phyloP scores from a whole-genome alignment of 2,888 invertebrate genomes.

The Microctonus aethiopoides region DNA sequence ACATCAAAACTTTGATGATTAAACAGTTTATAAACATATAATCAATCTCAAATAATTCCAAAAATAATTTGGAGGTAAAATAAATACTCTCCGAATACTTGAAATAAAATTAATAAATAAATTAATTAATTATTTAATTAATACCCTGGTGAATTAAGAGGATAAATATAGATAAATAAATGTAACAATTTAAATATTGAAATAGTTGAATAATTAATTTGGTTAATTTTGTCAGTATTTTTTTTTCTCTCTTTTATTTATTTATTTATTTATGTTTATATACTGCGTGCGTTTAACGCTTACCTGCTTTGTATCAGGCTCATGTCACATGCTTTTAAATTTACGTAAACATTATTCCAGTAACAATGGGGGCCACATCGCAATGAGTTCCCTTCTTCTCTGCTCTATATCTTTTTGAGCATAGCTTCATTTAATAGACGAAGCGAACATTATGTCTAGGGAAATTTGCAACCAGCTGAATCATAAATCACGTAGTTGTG shows the following conservation, averaged over 20 bases:
- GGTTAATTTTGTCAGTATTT: too few species aligned
- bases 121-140: neutral
- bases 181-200: neutral
- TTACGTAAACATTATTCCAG: conserved; percentile 27
- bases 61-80: too few species aligned
- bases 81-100: neutral
- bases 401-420: conserved; percentile 1
- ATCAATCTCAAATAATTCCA: too few species aligned
- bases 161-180: neutral
- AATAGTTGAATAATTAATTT: neutral
- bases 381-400: conserved; percentile 32
- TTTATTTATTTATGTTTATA: neutral
- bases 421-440: conserved; percentile 32
- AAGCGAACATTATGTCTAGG: conserved; percentile 27
- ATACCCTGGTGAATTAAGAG: neutral
- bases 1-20: too few species aligned
- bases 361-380: conserved; percentile 15
- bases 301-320: conserved; percentile 7
- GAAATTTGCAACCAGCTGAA: conserved; percentile 20
- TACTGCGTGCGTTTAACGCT: neutral
- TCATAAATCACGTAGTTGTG: conserved; percentile 30
- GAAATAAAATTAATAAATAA: neutral
- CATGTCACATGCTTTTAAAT: conserved; percentile 21
- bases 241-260: neutral
- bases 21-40: too few species aligned